Conservation (phyloP, 2,888 invertebrate genomes). For the Eupithecia inturbata region DNA sequence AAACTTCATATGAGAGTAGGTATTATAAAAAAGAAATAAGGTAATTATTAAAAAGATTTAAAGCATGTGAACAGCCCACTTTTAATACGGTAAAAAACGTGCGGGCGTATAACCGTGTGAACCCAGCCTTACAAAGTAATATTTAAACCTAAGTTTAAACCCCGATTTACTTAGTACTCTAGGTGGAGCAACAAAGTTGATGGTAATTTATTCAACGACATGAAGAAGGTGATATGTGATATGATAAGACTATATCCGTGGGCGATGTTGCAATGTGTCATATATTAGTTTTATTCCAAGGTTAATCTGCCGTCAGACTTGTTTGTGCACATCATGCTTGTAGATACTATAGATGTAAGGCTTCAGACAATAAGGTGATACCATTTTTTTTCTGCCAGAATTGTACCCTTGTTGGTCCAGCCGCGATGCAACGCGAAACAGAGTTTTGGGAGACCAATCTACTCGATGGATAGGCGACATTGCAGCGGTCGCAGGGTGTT, state of each 20-base stretch:
- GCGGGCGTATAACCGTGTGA: no score
- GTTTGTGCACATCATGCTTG: conserved; percentile 60
- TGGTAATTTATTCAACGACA: conserved; percentile 56
- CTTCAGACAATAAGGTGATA: conserved; percentile 14
- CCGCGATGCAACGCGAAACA: not conserved
- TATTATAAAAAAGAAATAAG: no score
- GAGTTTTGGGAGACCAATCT: not conserved
- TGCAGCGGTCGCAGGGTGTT: no score
- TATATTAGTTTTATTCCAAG: conserved; percentile 67
- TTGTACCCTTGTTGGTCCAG: not conserved
- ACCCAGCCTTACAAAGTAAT: not conserved
- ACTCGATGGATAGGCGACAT: not conserved
- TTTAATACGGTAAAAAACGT: no score
- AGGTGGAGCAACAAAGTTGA: not conserved
- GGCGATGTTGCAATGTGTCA: conserved; percentile 72
- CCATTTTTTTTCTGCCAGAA: not conserved
- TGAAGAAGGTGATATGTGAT: conserved; percentile 64
- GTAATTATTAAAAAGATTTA: no score
- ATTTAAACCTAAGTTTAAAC: not conserved
- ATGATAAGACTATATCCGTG: conserved; percentile 69
- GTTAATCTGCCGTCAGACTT: conserved; percentile 67
- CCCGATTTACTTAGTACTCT: not conserved
- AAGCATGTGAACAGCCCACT: no score
- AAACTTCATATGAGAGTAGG: no score
- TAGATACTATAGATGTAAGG: conserved; percentile 27